phyloP scores from a whole-genome alignment of 2,888 invertebrate species.

The Tenthredo livida region DNA sequence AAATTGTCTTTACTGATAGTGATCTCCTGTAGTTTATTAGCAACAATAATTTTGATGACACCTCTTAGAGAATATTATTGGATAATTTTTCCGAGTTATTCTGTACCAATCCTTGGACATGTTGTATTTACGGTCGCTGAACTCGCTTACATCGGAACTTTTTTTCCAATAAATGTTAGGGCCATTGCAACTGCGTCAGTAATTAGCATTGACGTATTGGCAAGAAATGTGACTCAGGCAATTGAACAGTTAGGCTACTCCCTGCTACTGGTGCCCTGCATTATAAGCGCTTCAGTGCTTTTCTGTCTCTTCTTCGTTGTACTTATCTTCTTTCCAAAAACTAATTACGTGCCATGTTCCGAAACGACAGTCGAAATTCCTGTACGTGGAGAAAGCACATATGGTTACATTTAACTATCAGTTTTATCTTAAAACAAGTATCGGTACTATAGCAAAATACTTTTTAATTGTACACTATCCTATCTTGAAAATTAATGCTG shows the following conservation, averaged over 20 bases:
- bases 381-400: not conserved
- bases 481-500: not conserved
- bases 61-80: not conserved
- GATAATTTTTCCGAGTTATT: not conserved
- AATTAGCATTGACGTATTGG: not conserved
- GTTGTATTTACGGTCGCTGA: not conserved
- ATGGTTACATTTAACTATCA: not conserved
- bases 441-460: not conserved
- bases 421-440: not conserved
- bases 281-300: not conserved
- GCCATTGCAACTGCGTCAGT: not conserved
- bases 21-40: not conserved
- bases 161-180: not conserved
- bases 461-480: not conserved
- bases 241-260: not conserved
- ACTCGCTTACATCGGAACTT: not conserved
- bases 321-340: not conserved
- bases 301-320: not conserved
- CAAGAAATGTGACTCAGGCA: not conserved
- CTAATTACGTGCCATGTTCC: not conserved
- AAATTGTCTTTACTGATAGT: not conserved
- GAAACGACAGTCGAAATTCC: not conserved
- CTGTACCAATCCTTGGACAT: not conserved
- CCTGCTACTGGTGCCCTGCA: not conserved
- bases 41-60: not conserved